Evolutionary conservation across 2,888 invertebrate species (phyloP), one percentile per base, ranked within the genome.

Genomic region (Heliothis peltigera): DNA sequence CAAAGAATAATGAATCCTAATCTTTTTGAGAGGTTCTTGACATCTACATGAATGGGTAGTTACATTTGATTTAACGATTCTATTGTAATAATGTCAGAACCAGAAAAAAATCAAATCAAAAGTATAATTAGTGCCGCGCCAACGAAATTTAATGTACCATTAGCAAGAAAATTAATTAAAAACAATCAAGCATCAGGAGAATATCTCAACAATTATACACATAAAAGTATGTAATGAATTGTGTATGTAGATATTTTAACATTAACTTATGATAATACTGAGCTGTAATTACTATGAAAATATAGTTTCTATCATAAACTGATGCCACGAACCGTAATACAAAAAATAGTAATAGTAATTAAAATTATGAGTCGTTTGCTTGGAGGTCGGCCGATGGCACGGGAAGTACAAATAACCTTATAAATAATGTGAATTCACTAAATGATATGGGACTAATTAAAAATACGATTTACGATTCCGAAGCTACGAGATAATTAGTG

Each of bases 331-430:
- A 57, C 61, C 53, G 52, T 28, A 6, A 46, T 66, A 74, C 62
- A 75, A 82, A 80, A 80, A 81, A 78, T 59, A 61, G 32, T 32
- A 12, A 32, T 32, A 54, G 64, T 76, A 71, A 82, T 78, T 84
- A 80, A 81, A 82, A 82, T 80, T 79, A 80, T 70, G 54, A 84
- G 80, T 75, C 63, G 81, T 84, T 85, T 68, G 81, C 72, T 85
- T 80, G 82, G 87, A 87, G 89, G 87, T 81, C 85, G 88, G 81
- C 39, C 87, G 84, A 84, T 84, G 84, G 64, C 85, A 83, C 86
- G 83, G 89, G 89, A 89, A 87, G 82, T 81, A 52, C 73, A 80
- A 72, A 80, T 84, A 82, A 84, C 79, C 77, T 83, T 84, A 84
- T 81, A 84, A 80, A 84, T 85, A 82, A 81, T 77, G 77, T 77